Evolutionary conservation across 2,888 invertebrate genomes (phyloP).

Genomic region (Miltochrista miniata): DNA sequence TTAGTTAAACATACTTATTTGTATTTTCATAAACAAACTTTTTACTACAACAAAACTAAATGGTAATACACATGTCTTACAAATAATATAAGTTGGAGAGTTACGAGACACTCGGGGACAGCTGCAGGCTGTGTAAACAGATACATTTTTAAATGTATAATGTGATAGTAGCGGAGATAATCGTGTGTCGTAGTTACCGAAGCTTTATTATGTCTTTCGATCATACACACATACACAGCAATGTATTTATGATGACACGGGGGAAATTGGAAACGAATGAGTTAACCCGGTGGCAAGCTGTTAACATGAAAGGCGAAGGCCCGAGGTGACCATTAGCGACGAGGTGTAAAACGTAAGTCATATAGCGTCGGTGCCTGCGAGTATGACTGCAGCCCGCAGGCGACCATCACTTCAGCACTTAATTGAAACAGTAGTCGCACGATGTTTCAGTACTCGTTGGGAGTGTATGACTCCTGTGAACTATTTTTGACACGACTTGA

Average conservation of each 20-base stretch:
- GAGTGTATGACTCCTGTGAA: not conserved
- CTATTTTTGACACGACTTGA: not conserved
- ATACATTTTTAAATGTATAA: conserved; percentile 8
- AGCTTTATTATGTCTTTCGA: conserved; percentile 2
- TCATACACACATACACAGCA: not conserved
- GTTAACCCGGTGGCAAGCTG: conserved; percentile 6
- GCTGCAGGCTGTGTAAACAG: conserved; percentile 3
- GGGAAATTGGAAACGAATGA: conserved; percentile 1
- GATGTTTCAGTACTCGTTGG: not conserved
- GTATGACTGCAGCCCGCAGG: not conserved
- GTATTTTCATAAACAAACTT: conserved; percentile 17
- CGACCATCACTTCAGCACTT: not conserved
- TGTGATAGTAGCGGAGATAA: not conserved
- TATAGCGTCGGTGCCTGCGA: no score
- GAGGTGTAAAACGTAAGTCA: not conserved
- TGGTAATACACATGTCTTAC: conserved; percentile 4
- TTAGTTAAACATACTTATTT: conserved; percentile 23
- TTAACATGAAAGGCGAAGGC: conserved; percentile 5
- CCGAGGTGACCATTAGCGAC: not conserved
- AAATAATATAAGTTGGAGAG: not conserved
- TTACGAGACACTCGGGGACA: not conserved
- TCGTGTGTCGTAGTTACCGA: conserved; percentile 5
- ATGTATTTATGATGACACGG: not conserved
- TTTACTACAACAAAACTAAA: not conserved
- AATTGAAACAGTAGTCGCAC: conserved; percentile 7